Base-by-base conservation (phyloP, 1,140 invertebrate genomes). In the Apocrypta bakeri region DNA sequence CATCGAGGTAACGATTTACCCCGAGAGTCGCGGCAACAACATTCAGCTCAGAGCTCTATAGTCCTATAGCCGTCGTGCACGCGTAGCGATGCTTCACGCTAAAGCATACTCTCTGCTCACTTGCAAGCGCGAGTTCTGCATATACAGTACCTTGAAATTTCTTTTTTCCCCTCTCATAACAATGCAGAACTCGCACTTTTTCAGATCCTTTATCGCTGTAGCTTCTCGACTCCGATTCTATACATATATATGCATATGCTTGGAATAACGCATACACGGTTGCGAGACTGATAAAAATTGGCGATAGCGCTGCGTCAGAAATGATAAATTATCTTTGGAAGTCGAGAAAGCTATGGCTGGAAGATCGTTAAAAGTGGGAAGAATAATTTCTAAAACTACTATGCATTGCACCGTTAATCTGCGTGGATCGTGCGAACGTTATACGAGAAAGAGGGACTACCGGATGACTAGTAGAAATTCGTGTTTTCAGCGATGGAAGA, bases 1-100 rank as follows among this genome's bases (percentile, higher is more conserved):
- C 88, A 91, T 90, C 91, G 90, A 90, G 91, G 89, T 89, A 91
- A 90, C 86, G 87, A 87, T 86, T 91, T 92, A 91, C 91, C 91
- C 90, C 90, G 90, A 90, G 85, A 76, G 82, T 88, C 87, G 87
- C 83, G 84, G 64, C 40, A 66, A 56, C 48, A 56, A 56, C 48
- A 56, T 21, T 56, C 48, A 56, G 21, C 33, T 9, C n/a, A n/a
- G n/a, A 48, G 42, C 42, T 48, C 42, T n/a, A n/a, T 56, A 56
- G n/a, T 56, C 48, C 48, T 56, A 56, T 37, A 37, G 48, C 17
- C 48, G 48, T 56, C 48, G 48, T n/a, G 14, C 42, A 9, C 9
- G 33, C 33, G 3, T 2, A 56, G 48, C 21, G 48, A 56, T 56
- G 4, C 42, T 1, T 48, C 17, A 37, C 33, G 21, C 48, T 56